Base-by-base conservation (phyloP, 1,140 invertebrate genomes). In the Dendrolimus punctatus region DNA sequence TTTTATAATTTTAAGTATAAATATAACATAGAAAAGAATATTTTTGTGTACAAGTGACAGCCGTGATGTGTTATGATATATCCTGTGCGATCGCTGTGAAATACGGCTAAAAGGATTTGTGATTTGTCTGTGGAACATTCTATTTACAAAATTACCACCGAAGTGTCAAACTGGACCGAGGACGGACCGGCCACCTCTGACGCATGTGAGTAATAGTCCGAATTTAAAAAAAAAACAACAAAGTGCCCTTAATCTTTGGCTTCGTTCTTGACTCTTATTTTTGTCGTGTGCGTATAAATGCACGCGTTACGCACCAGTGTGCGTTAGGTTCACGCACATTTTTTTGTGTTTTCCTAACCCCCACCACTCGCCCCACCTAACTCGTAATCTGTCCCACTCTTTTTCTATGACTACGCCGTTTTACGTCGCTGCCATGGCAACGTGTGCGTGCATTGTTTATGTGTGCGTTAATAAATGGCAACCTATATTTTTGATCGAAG, bases 81-180 rank as follows among this genome's bases (percentile, higher is more conserved):
- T 68, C 71, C 72, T 71, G 82, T 83, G 82, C 66, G 39, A 57
- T 58, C 50, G 68, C 62, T 55, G 67, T 64, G 50, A 72, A 72
- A 49, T 76, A 70, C 76, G 71, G 71, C 63, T 73, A 48, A 71
- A 68, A 58, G 68, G 60, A 68, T 68, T 66, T 46, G 72, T 70
- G 68, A 72, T 60, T 74, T 67, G 69, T 72, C 57, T 49, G 76
- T 76, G 73, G 64, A 41, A 8, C 56, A 69, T 74, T 76, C 76
- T 70, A 70, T 74, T 68, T 69, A 73, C 75, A 78, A 85, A 82
- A 85, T 85, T 85, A 81, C 82, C 70, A 80, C 79, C 82, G 72
- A 82, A 80, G 80, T 85, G 78, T 82, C 82, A 82, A 84, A 80
- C 80, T 85, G 82, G 82, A 82, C 75, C 74, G 82, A 81, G 68